phyloP scores from a whole-genome alignment of 2,888 invertebrate species.

The Drosophila vallismaia region DNA sequence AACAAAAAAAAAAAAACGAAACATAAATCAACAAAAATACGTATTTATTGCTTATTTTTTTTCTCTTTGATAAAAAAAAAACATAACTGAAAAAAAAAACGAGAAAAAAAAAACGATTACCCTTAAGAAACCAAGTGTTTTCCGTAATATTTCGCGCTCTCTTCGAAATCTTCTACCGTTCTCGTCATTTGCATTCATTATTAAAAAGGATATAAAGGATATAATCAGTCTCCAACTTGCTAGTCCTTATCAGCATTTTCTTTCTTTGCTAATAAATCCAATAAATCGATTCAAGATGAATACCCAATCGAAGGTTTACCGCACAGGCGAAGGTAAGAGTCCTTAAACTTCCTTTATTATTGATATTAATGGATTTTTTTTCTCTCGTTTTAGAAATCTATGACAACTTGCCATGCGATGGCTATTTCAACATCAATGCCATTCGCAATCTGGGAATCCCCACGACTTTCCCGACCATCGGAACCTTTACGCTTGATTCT shows the following conservation, averaged over 20 bases:
- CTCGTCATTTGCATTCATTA: slow-evolving; percentile 40
- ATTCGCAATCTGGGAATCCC: slow-evolving; percentile 83
- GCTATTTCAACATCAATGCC: slow-evolving; percentile 83
- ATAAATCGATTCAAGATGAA: slow-evolving; percentile 78
- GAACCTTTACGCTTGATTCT: slow-evolving; percentile 84
- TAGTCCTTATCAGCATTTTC: slow-evolving; percentile 74
- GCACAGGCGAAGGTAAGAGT: slow-evolving; percentile 82
- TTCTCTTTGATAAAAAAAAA: slow-evolving; percentile 72
- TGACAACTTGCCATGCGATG: slow-evolving; percentile 83
- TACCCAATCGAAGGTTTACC: slow-evolving; percentile 83
- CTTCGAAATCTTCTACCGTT: slow-evolving; percentile 55
- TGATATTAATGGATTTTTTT: background rate
- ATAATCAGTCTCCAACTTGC: slow-evolving; percentile 60
- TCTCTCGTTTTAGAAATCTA: slow-evolving; percentile 77
- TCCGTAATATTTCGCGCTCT: slow-evolving; percentile 42
- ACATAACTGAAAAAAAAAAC: slow-evolving; percentile 39
- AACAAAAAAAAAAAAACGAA: slow-evolving; percentile 48
- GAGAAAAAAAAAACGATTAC: slow-evolving; percentile 16
- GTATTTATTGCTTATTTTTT: slow-evolving; percentile 80
- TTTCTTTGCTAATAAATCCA: slow-evolving; percentile 24
- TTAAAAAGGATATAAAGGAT: slow-evolving; percentile 21
- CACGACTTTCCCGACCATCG: slow-evolving; percentile 84
- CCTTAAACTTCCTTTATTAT: background rate
- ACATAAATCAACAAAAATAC: slow-evolving; percentile 64
- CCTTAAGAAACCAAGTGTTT: slow-evolving; percentile 19